phyloP scores from a whole-genome alignment of 2,888 invertebrate species.

The Philopedon plagiatum region DNA sequence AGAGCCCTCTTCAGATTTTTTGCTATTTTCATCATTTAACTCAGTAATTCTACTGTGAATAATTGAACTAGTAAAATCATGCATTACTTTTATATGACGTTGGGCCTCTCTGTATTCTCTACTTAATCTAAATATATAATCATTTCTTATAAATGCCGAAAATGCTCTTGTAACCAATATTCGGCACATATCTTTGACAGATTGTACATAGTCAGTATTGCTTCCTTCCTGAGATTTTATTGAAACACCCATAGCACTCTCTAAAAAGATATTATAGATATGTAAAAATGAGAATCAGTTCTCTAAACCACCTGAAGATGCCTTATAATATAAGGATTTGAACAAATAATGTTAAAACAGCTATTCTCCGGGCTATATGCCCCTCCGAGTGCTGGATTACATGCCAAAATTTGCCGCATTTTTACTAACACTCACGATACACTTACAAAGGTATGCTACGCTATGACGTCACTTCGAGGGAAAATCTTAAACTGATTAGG shows the following conservation, averaged over 20 bases:
- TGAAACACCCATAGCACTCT: slow-evolving; percentile 87
- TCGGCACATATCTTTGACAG: slow-evolving; percentile 73
- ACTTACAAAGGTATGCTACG: no score
- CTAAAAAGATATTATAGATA: slow-evolving; percentile 69
- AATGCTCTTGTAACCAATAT: slow-evolving; percentile 59
- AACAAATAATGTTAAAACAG: no score
- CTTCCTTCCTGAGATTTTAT: slow-evolving; percentile 79
- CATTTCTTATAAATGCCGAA: background rate
- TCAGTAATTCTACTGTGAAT: slow-evolving; percentile 64
- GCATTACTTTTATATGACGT: background rate
- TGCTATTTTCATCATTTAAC: background rate
- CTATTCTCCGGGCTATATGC: no score
- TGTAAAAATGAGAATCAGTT: no score
- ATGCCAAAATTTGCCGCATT: no score
- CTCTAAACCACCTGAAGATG: no score
- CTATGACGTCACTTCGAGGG: no score
- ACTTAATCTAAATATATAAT: slow-evolving; percentile 1
- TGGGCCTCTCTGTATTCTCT: background rate
- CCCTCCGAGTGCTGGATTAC: no score
- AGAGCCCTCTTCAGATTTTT: slow-evolving; percentile 15
- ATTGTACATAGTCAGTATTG: slow-evolving; percentile 80
- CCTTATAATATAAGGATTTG: no score
- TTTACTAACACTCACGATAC: no score
- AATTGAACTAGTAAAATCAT: slow-evolving; percentile 58
- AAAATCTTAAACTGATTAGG: no score